A percentile compares a stretch with the other conserved stretches of the same genome.
phyloP scores from a whole-genome alignment of 2,888 invertebrate species.

The Spilosoma lubricipeda region DNA sequence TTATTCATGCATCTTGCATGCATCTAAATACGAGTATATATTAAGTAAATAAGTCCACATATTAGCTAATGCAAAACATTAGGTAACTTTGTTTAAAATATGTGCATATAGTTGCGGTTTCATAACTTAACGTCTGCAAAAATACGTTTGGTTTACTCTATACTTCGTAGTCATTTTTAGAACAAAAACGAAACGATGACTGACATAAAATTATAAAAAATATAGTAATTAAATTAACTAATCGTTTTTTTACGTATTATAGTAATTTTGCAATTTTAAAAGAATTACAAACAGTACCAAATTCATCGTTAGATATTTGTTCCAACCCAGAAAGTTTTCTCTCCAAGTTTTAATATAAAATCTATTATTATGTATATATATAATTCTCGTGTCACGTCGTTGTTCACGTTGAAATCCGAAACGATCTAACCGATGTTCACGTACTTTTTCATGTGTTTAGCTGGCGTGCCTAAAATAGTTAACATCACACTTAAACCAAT shows the following conservation, averaged over 20 bases:
- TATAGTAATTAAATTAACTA: background rate
- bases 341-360: background rate
- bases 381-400: no score
- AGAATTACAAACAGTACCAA: slow-evolving; percentile 18
- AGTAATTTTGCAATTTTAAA: slow-evolving; percentile 6
- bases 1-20: background rate
- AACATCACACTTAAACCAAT: no score
- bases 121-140: background rate
- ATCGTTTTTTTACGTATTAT: background rate
- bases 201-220: background rate
- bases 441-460: no score
- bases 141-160: background rate
- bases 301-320: slow-evolving; percentile 30
- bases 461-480: no score
- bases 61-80: background rate
- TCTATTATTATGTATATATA: no score
- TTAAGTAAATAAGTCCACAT: background rate
- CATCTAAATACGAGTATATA: background rate
- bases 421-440: no score
- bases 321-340: slow-evolving; percentile 46
- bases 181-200: background rate
- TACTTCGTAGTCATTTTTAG: background rate
- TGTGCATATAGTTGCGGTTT: background rate
- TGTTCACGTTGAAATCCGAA: no score
- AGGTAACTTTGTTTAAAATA: background rate